phyloP scores from a whole-genome alignment of 2,113 vertebrate genomes.

The Atherinomorus stipes region DNA sequence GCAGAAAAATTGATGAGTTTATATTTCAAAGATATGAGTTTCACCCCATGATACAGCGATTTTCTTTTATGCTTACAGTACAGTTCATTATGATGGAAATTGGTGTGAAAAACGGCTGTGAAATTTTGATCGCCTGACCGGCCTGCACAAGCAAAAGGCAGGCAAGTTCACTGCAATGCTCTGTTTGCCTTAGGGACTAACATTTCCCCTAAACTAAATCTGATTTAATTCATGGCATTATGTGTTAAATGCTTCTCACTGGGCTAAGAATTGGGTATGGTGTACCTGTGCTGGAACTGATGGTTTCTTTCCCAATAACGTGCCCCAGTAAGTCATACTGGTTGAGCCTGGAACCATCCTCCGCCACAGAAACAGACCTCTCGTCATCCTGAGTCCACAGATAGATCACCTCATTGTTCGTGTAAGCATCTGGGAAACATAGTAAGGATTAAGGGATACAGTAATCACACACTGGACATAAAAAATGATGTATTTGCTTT shows the following conservation, averaged over 20 bases:
- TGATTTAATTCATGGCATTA: neutral
- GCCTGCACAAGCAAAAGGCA: neutral
- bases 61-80: constrained; percentile 9
- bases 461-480: neutral
- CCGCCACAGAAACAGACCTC: constrained; percentile 92
- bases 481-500: neutral
- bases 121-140: constrained; percentile 2
- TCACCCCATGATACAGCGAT: constrained; percentile 4
- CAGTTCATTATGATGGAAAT: constrained; percentile 7
- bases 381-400: constrained; percentile 95
- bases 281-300: constrained; percentile 98
- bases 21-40: constrained; percentile 26
- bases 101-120: constrained; percentile 7
- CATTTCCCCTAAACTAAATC: neutral
- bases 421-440: constrained; percentile 91
- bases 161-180: neutral
- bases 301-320: constrained; percentile 95
- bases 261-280: neutral
- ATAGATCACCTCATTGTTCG: constrained; percentile 97
- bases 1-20: constrained; percentile 28
- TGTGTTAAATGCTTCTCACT: neutral
- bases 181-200: neutral
- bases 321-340: constrained; percentile 97
- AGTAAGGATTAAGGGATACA: neutral
- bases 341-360: constrained; percentile 96